These are phyloP conservation scores for Petrocephalus zakoni DNA, from an alignment of 2,113 vertebrate genomes.

Conservation along the genomic window DNA sequence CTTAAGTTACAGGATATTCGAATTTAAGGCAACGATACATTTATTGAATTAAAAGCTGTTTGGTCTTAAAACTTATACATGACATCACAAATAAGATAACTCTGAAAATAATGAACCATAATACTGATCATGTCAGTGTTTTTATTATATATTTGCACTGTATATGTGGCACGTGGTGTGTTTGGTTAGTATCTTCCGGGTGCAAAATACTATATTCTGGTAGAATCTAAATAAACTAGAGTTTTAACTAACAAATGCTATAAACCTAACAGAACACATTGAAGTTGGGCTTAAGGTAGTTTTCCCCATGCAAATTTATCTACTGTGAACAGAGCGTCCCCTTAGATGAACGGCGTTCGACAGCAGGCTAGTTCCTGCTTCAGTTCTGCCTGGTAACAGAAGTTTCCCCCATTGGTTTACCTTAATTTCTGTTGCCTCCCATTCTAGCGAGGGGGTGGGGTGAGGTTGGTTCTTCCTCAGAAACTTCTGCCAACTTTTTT, in stretches of 20 bases:
- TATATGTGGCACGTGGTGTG: neutral
- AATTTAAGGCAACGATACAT: neutral
- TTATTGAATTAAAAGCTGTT: neutral
- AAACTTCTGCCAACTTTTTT: constrained; percentile 36
- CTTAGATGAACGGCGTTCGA: neutral
- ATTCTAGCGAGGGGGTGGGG: constrained; percentile 21
- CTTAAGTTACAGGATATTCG: neutral
- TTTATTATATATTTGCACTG: constrained; percentile 2
- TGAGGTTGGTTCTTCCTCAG: constrained; percentile 37
- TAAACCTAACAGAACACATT: neutral
- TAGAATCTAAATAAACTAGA: neutral
- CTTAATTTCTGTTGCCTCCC: constrained; percentile 68
- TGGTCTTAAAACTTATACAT: neutral
- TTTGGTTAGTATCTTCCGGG: neutral
- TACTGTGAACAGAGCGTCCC: neutral
- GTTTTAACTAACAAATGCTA: neutral
- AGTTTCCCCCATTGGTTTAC: constrained; percentile 71
- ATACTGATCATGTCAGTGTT: neutral
- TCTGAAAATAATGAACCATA: neutral
- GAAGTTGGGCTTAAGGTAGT: neutral
- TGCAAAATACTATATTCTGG: neutral
- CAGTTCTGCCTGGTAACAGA: constrained; percentile 88
- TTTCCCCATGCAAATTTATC: neutral
- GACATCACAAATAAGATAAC: neutral
- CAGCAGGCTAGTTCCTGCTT: constrained; percentile 43